Evolutionary conservation across 2,797 vertebrate species (phyloP), one percentile per base, ranked within the genome.

Genomic region (Craterocephalus amniculus): DNA sequence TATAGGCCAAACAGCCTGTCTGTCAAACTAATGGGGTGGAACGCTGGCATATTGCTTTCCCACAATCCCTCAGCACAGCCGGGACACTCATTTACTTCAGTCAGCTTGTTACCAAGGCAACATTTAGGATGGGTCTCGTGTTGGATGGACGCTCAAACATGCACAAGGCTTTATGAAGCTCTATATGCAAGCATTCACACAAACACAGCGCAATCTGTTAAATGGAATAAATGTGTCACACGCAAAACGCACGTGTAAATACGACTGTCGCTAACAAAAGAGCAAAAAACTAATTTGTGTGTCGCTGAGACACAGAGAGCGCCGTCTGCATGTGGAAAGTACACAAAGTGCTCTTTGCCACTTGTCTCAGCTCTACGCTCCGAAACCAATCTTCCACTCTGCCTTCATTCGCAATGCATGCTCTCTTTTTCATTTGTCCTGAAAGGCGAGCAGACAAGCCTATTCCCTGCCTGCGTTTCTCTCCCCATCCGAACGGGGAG

Each of bases 81-180:
- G 87, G 90, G 89, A 91, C 87, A 90, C 87, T 90, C 91, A 92
- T 92, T 93, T 92, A 92, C 91, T 91, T 90, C 91, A 90, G 90
- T 89, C 90, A 91, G 91, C 92, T 88, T 90, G 92, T 93, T 93
- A 87, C 92, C 92, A 90, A 87, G 92, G 91, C 90, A 93, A 93
- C 91, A 85, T 90, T 93, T 90, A 87, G 85, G 90, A 91, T 86
- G 84, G 88, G 85, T 84, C 80, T 87, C 54, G 77, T 78, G 68
- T 83, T 86, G 77, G 73, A 84, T 76, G 75, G 84, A 85, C 29
- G 18, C 69, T 85, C 63, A 76, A 83, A 79, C 74, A 72, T 34
- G 57, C 74, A 83, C 69, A 48, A 60, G 26, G 61, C 24, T 58
- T 59, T 56, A 60, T 38, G 67, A 38, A 72, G 55, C 26, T 67